Evolutionary conservation across 2,113 vertebrate species (phyloP).

Genomic region (Salminus brasiliensis): DNA sequence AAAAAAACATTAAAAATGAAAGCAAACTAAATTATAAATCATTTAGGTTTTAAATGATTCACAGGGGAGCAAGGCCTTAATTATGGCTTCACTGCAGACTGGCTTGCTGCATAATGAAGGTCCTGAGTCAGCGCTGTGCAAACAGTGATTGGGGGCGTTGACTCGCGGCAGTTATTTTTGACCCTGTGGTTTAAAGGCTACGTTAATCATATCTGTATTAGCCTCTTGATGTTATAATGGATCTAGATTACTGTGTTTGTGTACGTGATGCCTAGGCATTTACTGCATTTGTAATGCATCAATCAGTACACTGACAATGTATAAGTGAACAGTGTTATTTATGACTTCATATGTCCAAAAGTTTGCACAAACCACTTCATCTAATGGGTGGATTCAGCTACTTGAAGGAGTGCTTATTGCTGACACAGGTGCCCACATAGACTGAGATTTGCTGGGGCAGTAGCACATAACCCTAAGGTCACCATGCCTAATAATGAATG

Average conservation of each 20-base stretch:
- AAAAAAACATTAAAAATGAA: background rate
- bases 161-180: background rate
- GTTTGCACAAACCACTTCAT: too few species aligned
- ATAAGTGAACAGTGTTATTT: too few species aligned
- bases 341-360: too few species aligned
- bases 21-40: slow-evolving; percentile 1
- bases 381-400: too few species aligned
- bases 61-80: background rate
- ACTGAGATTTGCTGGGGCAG: too few species aligned
- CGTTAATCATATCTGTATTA: slow-evolving; percentile 10
- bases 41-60: slow-evolving; percentile 8
- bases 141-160: slow-evolving; percentile 8
- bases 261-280: too few species aligned
- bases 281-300: too few species aligned
- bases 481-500: too few species aligned
- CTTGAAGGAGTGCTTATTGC: too few species aligned
- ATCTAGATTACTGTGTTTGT: background rate
- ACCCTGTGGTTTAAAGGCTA: background rate
- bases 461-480: too few species aligned
- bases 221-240: background rate
- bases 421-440: too few species aligned
- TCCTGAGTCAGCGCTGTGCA: slow-evolving; percentile 11
- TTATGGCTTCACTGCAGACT: background rate
- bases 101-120: background rate
- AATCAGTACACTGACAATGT: too few species aligned